Conservation (phyloP, 2,797 vertebrate genomes). For the Pipistrellus kuhlii region DNA sequence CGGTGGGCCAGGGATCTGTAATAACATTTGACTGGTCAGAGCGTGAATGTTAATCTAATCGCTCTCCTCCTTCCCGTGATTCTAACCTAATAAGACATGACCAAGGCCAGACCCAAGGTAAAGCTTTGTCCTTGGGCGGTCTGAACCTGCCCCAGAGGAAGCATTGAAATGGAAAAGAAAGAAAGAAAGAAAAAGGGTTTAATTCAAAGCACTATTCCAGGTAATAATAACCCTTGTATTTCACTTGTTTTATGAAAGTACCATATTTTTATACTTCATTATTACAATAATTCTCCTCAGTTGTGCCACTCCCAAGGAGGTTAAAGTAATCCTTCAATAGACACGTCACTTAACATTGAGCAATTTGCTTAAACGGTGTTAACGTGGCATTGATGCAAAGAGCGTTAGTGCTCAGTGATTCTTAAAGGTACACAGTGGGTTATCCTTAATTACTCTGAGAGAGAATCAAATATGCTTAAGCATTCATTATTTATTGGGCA, state of each 20-base stretch:
- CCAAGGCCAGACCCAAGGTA: slow-evolving; percentile 88
- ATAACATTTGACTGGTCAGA: slow-evolving; percentile 87
- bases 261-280: slow-evolving; percentile 54
- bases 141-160: slow-evolving; percentile 91
- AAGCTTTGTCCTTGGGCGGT: slow-evolving; percentile 88
- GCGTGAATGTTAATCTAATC: slow-evolving; percentile 63
- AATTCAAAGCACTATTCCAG: slow-evolving; percentile 32
- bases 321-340: slow-evolving; percentile 57
- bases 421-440: slow-evolving; percentile 52
- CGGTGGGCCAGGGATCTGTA: slow-evolving; percentile 91
- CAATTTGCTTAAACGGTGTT: slow-evolving; percentile 54
- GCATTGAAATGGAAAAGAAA: slow-evolving; percentile 81
- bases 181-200: slow-evolving; percentile 41
- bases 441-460: slow-evolving; percentile 56
- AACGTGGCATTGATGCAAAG: slow-evolving; percentile 35
- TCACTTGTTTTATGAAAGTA: slow-evolving; percentile 38
- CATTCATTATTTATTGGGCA: slow-evolving; percentile 33
- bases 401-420: slow-evolving; percentile 23
- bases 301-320: slow-evolving; percentile 40
- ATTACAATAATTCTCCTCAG: slow-evolving; percentile 44
- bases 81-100: slow-evolving; percentile 37
- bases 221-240: slow-evolving; percentile 32
- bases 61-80: slow-evolving; percentile 70
- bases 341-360: slow-evolving; percentile 51
- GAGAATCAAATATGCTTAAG: neutral